Conservation (phyloP, 2,797 vertebrate species). For the Acridotheres tristis region DNA sequence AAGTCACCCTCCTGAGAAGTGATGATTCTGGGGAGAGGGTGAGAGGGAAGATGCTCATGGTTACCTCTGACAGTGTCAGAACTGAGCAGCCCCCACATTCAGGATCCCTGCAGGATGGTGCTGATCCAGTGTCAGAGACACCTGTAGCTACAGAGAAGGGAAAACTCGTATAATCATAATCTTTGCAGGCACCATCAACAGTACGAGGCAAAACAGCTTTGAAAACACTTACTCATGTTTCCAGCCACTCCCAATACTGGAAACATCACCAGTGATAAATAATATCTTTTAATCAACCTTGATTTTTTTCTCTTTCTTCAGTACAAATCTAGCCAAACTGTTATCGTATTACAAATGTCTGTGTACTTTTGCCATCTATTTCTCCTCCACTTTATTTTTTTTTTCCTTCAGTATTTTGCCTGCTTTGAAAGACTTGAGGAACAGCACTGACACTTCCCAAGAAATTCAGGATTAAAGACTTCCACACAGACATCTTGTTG, state of each 20-base stretch:
- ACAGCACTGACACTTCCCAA: neutral
- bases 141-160: neutral
- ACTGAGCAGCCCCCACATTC: neutral
- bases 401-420: neutral
- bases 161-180: neutral
- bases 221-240: slow-evolving; percentile 70
- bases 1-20: neutral
- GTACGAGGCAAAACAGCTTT: slow-evolving; percentile 38
- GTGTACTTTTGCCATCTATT: neutral
- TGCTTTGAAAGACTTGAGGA: neutral
- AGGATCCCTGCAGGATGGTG: neutral
- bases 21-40: rapidly evolving
- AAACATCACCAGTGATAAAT: slow-evolving; percentile 71
- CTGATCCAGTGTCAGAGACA: neutral
- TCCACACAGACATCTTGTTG: neutral
- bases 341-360: slow-evolving; percentile 20
- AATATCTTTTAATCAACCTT: slow-evolving; percentile 67
- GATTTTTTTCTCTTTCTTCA: neutral
- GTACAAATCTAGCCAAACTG: slow-evolving; percentile 20
- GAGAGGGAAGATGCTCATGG: neutral
- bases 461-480: neutral
- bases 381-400: neutral
- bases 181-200: neutral
- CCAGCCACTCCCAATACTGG: slow-evolving; percentile 56
- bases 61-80: neutral